Conservation (phyloP, 2,888 invertebrate genomes). For the Ctena decussata region DNA sequence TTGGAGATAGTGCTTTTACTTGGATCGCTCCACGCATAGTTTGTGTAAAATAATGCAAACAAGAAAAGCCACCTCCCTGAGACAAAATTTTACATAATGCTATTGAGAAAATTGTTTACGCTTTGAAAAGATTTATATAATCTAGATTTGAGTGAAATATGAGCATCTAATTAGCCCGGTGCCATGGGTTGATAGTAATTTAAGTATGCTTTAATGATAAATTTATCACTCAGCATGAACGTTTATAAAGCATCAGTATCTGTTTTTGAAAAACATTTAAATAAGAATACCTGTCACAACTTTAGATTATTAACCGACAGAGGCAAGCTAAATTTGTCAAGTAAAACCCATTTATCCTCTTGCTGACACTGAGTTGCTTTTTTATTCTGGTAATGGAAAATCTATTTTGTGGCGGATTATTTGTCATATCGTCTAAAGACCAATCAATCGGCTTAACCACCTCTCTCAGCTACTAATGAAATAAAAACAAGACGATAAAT, state of each 20-base stretch:
- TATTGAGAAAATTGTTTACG: background rate
- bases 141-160: background rate
- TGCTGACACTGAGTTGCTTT: slow-evolving; percentile 61
- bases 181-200: slow-evolving; percentile 1
- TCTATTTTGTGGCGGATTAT: slow-evolving; percentile 38
- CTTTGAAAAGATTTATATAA: background rate
- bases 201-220: slow-evolving; percentile 9
- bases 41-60: background rate
- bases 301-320: slow-evolving; percentile 56
- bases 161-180: background rate
- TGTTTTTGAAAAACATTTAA: slow-evolving; percentile 7
- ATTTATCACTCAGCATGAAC: slow-evolving; percentile 6
- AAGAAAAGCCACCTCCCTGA: background rate
- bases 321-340: slow-evolving; percentile 63
- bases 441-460: slow-evolving; percentile 54
- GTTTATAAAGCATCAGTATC: slow-evolving; percentile 7
- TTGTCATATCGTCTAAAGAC: slow-evolving; percentile 42
- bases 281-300: slow-evolving; percentile 64
- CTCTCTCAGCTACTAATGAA: slow-evolving; percentile 65
- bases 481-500: slow-evolving; percentile 68
- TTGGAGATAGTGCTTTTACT: too few species aligned
- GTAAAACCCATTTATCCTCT: slow-evolving; percentile 57
- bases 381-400: slow-evolving; percentile 37
- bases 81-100: background rate
- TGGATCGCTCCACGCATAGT: too few species aligned